Conservation (phyloP, 2,888 invertebrate species). For the Tenthredo mesomela region DNA sequence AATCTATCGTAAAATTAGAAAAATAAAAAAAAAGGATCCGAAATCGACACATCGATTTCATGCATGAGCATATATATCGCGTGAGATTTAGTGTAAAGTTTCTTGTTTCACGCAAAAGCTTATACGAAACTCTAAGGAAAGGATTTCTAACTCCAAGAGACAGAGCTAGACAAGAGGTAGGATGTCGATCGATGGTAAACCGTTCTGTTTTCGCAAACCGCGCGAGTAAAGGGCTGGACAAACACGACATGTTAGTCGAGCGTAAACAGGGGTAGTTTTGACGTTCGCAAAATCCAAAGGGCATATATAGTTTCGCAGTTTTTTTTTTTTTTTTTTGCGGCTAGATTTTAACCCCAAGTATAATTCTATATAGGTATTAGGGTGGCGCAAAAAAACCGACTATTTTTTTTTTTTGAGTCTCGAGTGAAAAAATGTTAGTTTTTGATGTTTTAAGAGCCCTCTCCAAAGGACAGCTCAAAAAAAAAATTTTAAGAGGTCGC, state of each 20-base stretch:
- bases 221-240: background rate
- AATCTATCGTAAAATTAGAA: background rate
- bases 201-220: slow-evolving; percentile 6
- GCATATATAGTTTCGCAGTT: background rate
- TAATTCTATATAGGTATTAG: background rate
- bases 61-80: background rate
- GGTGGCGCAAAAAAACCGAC: no score
- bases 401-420: no score
- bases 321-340: no score
- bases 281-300: background rate
- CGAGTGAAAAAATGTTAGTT: no score
- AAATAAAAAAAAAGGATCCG: background rate
- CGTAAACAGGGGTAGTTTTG: slow-evolving; percentile 3
- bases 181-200: slow-evolving; percentile 18
- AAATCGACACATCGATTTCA: slow-evolving; percentile 29
- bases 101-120: slow-evolving; percentile 7
- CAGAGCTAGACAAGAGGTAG: background rate
- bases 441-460: no score
- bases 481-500: no score
- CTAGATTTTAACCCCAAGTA: no score
- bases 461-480: no score
- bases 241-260: background rate
- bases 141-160: slow-evolving; percentile 5
- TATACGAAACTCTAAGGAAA: background rate
- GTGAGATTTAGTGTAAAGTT: background rate